phyloP scores from a whole-genome alignment of 1,140 invertebrate genomes.

The Drosophila azteca region DNA sequence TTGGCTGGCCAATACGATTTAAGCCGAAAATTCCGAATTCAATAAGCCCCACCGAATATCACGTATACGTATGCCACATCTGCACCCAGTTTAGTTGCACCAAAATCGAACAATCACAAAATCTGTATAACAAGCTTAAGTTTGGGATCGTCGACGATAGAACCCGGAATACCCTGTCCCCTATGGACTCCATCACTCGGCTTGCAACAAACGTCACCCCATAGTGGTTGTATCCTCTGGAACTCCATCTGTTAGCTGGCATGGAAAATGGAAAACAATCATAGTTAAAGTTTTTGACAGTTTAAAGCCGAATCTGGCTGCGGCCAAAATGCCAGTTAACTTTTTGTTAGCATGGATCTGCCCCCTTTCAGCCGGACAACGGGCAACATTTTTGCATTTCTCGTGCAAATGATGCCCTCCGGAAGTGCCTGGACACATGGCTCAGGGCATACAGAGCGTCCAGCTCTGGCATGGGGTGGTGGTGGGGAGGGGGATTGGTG shows the following conservation, averaged over 20 bases:
- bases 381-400: conserved; percentile 65
- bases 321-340: conserved; percentile 57
- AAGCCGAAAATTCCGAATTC: conserved; percentile 23
- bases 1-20: not conserved
- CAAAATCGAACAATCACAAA: conserved; percentile 6
- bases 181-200: not conserved
- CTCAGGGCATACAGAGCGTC: conserved; percentile 44
- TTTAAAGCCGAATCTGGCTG: conserved; percentile 44
- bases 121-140: not conserved
- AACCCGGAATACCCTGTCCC: not conserved
- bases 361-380: conserved; percentile 32
- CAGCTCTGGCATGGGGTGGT: no score
- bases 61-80: conserved; percentile 17
- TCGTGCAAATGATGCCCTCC: conserved; percentile 78
- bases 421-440: conserved; percentile 68
- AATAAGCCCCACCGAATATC: conserved; percentile 29
- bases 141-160: not conserved
- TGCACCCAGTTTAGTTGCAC: not conserved
- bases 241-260: not conserved
- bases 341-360: conserved; percentile 53
- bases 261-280: conserved; percentile 14
- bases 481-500: conserved; percentile 1
- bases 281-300: conserved; percentile 37
- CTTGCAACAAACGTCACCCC: not conserved
- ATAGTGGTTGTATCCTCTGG: not conserved